A percentile compares a stretch with the other conserved stretches of the same genome.
Evolutionary conservation across 2,888 invertebrate species (phyloP).

Genomic region (Dugesia japonica): DNA sequence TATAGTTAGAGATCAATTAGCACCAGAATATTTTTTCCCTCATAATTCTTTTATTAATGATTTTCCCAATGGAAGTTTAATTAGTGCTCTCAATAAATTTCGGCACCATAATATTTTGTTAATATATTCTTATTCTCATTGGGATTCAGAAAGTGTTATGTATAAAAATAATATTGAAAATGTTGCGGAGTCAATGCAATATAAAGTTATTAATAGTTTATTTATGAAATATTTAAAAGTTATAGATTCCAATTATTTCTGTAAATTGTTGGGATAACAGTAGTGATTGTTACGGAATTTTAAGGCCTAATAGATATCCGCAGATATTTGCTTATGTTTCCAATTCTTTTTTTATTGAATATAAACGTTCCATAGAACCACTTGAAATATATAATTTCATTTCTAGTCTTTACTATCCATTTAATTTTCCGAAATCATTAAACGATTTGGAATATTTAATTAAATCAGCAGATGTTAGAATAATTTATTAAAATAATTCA

Average conservation of each 20-base stretch:
- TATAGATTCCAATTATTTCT: background rate
- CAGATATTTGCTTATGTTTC: background rate
- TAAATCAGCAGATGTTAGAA: background rate
- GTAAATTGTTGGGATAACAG: conserved; percentile 1
- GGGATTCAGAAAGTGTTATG: background rate
- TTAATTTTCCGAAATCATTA: background rate
- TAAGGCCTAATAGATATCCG: background rate
- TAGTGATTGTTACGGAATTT: background rate
- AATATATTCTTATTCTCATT: background rate
- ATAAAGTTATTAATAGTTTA: background rate
- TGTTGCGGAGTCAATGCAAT: background rate
- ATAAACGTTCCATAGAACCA: background rate
- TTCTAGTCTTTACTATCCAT: background rate
- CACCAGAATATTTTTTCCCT: background rate
- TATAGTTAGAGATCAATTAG: background rate
- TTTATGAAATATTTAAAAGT: too few relatives aligned
- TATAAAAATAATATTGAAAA: background rate
- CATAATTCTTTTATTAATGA: background rate
- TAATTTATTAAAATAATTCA: background rate
- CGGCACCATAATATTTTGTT: background rate
- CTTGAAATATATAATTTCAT: background rate
- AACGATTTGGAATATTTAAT: background rate
- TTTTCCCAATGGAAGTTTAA: background rate
- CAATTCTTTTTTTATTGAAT: background rate
- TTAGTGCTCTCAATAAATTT: background rate